These are phyloP conservation scores for Aurelia aurita DNA, from an alignment of 30 jellyfish, hydroid and myxozoan species.

Conservation along the genomic window DNA sequence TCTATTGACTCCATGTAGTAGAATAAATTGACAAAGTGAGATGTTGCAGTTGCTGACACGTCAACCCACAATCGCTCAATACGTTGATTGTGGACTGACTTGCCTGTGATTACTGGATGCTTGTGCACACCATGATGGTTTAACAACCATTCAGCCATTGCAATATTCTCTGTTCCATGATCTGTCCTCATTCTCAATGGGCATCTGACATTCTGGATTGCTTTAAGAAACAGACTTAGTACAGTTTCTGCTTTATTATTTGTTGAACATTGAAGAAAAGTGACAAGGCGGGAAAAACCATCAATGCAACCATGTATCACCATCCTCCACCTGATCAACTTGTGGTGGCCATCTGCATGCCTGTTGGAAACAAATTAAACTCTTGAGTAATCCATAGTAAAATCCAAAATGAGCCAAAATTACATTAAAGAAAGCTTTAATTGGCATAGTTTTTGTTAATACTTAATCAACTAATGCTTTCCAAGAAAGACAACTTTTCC, in stretches of 20 bases:
- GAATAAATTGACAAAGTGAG: slow-evolving; percentile 19
- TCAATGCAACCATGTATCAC: slow-evolving; percentile 37
- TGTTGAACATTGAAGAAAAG: slow-evolving; percentile 16
- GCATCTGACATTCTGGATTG: slow-evolving; percentile 3
- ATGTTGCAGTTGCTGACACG: background rate
- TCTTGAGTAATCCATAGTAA: too few relatives aligned
- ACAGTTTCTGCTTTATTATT: too few relatives aligned
- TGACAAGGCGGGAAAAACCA: slow-evolving; percentile 20
- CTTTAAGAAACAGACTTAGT: slow-evolving; percentile 26
- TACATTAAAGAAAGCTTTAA: too few relatives aligned
- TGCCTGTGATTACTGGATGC: slow-evolving; percentile 52
- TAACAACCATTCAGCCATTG: slow-evolving; percentile 33
- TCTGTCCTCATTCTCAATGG: slow-evolving; percentile 22
- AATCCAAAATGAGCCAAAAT: too few relatives aligned
- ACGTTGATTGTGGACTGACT: slow-evolving; percentile 53
- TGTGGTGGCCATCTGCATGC: slow-evolving; percentile 62
- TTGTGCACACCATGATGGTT: slow-evolving; percentile 18
- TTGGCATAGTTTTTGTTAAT: too few relatives aligned
- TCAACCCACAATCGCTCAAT: slow-evolving; percentile 40
- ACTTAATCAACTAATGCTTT: too few relatives aligned
- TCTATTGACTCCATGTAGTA: slow-evolving; percentile 10
- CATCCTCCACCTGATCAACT: slow-evolving; percentile 57
- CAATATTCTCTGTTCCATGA: slow-evolving; percentile 44
- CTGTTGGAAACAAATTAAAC: too few relatives aligned
- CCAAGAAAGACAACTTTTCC: too few relatives aligned